Evolutionary conservation across 2,113 vertebrate species (phyloP).

Genomic region (Micromys minutus): DNA sequence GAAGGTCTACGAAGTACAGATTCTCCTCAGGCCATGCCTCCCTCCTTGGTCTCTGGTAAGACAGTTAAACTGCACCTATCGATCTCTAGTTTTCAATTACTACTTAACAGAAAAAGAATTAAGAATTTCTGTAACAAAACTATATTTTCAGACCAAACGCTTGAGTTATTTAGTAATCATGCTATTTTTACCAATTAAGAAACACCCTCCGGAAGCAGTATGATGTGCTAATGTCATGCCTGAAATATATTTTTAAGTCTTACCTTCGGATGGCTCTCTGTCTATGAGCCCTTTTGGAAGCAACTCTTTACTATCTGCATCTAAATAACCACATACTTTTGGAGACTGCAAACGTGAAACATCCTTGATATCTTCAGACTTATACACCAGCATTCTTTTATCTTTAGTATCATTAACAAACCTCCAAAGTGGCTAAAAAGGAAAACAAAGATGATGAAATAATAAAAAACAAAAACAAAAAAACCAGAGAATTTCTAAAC

Average conservation of each 20-base stretch:
- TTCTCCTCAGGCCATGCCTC: background rate
- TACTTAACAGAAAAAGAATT: constrained; percentile 19
- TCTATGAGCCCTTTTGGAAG: constrained; percentile 84
- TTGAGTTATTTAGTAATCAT: background rate
- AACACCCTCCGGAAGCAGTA: background rate
- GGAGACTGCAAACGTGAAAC: constrained; percentile 93
- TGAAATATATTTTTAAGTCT: constrained; percentile 1
- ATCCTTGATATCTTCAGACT: constrained; percentile 95
- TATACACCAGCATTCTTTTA: constrained; percentile 93
- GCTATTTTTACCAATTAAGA: background rate
- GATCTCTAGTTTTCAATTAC: constrained; percentile 34
- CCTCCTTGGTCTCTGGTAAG: background rate
- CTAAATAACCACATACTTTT: constrained; percentile 95
- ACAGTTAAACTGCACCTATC: background rate
- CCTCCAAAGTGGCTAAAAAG: constrained; percentile 93
- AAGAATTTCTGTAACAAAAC: constrained; percentile 31
- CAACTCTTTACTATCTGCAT: constrained; percentile 84
- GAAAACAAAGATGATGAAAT: constrained; percentile 55
- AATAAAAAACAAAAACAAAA: background rate
- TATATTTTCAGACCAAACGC: constrained; percentile 34
- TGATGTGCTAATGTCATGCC: background rate
- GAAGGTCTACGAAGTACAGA: constrained; percentile 19
- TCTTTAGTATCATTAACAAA: constrained; percentile 89
- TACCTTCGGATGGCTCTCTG: constrained; percentile 76
- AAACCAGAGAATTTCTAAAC: background rate